Evolutionary conservation across 1,140 invertebrate species (phyloP).

Genomic region (Drosophila erecta): DNA sequence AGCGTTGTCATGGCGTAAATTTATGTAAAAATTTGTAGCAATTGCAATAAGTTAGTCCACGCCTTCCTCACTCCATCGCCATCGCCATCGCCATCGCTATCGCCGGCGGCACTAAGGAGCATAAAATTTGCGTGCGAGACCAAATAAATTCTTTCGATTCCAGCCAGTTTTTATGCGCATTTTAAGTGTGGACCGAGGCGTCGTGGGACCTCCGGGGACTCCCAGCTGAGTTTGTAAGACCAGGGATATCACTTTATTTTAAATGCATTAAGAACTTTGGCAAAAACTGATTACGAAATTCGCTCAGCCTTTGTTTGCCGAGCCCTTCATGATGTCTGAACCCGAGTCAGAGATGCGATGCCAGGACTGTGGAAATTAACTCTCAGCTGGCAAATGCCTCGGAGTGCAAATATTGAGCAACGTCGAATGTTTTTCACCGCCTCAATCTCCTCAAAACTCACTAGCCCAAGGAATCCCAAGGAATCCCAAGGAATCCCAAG

Average conservation of each 20-base stretch:
- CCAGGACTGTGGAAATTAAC: constrained; percentile 61
- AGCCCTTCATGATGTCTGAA: constrained; percentile 64
- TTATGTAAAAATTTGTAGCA: constrained; percentile 81
- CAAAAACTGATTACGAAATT: constrained; percentile 69
- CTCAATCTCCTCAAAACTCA: neutral
- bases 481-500: neutral
- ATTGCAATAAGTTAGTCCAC: constrained; percentile 69
- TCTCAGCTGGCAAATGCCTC: constrained; percentile 66
- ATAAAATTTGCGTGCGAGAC: constrained; percentile 56
- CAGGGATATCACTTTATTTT: constrained; percentile 50
- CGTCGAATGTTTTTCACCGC: constrained; percentile 36
- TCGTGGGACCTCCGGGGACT: neutral
- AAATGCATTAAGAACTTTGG: constrained; percentile 72
- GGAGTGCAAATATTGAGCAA: constrained; percentile 72
- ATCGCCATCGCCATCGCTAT: constrained; percentile 7
- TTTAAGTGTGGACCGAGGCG: constrained; percentile 36
- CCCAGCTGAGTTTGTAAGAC: constrained; percentile 6
- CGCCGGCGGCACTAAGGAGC: constrained; percentile 25
- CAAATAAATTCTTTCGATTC: constrained; percentile 63
- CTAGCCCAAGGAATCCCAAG: neutral
- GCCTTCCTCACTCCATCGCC: too few relatives aligned
- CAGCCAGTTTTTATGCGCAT: constrained; percentile 55
- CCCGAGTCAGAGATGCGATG: constrained; percentile 22
- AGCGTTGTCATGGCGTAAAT: constrained; percentile 67
- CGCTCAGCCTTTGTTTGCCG: constrained; percentile 52